Evolutionary conservation across 2,113 vertebrate genomes (phyloP).

Genomic region (Chiloscyllium plagiosum): DNA sequence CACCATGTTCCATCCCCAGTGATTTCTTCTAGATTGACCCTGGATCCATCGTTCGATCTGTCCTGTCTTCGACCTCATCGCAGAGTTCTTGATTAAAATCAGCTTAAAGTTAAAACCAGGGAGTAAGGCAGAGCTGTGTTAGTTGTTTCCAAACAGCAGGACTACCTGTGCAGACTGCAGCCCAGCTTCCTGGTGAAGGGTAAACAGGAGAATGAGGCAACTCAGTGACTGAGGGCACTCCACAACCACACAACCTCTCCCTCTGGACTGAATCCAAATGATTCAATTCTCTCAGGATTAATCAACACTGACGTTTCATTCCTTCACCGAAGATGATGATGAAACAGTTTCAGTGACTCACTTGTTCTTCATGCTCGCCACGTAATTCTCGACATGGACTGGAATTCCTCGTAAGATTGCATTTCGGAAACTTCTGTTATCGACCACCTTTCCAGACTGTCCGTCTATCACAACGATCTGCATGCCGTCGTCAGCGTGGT

Average conservation of each 20-base stretch:
- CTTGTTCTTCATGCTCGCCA: slow-evolving; percentile 71
- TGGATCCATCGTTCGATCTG: too few relatives aligned
- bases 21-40: too few relatives aligned
- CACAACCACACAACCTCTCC: background rate
- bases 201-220: background rate
- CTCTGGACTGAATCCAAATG: background rate
- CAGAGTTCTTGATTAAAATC: too few relatives aligned
- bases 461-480: slow-evolving; percentile 78
- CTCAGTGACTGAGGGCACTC: background rate
- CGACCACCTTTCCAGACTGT: slow-evolving; percentile 66
- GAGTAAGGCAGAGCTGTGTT: background rate
- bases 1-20: too few relatives aligned
- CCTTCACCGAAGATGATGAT: background rate
- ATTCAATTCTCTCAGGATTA: background rate
- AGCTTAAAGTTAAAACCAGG: background rate
- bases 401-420: slow-evolving; percentile 78
- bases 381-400: slow-evolving; percentile 73
- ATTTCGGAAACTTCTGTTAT: slow-evolving; percentile 66
- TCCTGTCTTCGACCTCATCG: too few relatives aligned
- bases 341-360: slow-evolving; percentile 51
- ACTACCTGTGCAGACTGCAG: background rate
- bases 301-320: background rate
- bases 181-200: background rate
- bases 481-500: slow-evolving; percentile 75
- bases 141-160: background rate